phyloP scores from a whole-genome alignment of 2,797 vertebrate species.

The Enteromius radiatus region DNA sequence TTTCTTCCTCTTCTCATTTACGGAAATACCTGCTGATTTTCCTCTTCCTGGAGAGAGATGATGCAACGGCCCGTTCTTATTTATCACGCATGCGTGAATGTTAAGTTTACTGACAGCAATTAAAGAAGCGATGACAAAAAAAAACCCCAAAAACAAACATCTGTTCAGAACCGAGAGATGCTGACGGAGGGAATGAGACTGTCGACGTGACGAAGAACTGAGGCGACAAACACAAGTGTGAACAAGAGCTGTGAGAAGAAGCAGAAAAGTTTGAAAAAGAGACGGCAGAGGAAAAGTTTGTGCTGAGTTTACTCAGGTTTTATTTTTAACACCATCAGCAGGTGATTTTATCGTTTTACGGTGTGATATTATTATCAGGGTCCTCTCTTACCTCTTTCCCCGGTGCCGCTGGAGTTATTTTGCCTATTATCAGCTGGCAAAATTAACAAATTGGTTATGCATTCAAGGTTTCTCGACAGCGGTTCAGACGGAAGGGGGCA shows the following conservation, averaged over 20 bases:
- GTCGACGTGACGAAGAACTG: background rate
- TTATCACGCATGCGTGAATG: background rate
- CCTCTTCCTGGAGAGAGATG: background rate
- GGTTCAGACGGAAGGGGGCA: slow-evolving; percentile 74
- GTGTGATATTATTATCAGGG: background rate
- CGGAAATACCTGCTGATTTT: background rate
- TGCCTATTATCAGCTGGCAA: background rate
- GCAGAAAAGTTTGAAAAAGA: background rate
- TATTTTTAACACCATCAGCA: slow-evolving; percentile 9
- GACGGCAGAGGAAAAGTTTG: background rate
- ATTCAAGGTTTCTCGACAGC: slow-evolving; percentile 75
- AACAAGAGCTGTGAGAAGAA: background rate
- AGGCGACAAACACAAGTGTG: slow-evolving; percentile 5
- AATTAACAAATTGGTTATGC: slow-evolving; percentile 74
- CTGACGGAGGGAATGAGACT: slow-evolving; percentile 4
- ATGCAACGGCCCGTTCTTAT: background rate
- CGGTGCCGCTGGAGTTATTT: background rate
- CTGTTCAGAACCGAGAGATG: slow-evolving; percentile 72
- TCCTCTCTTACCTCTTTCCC: background rate
- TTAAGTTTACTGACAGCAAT: background rate
- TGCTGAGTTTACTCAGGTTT: background rate
- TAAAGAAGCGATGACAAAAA: slow-evolving; percentile 51
- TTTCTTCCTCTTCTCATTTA: background rate
- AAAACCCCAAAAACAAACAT: slow-evolving; percentile 71
- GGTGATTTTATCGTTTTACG: background rate